Conservation (phyloP, 1,140 invertebrate genomes). For the Belonocnema kinseyi region DNA sequence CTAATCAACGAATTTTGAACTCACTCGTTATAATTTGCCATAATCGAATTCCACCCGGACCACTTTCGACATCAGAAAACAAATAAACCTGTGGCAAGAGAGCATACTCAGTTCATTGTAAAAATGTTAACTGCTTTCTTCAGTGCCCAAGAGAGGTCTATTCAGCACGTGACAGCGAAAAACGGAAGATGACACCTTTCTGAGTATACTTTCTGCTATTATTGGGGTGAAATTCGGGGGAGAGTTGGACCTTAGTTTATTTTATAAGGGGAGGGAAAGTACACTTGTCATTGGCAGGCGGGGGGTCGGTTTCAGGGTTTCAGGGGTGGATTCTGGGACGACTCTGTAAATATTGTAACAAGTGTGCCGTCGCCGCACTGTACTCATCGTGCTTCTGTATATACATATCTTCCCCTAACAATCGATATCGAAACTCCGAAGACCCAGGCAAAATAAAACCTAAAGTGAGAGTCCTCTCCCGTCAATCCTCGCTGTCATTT, state of each 20-base stretch:
- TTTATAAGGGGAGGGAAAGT: constrained; percentile 42
- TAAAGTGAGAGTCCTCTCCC: constrained; percentile 51
- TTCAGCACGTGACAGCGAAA: no score
- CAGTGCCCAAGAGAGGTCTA: no score
- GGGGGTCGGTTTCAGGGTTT: constrained; percentile 52
- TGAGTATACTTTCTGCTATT: constrained; percentile 3
- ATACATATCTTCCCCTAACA: constrained; percentile 39
- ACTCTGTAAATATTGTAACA: constrained; percentile 75
- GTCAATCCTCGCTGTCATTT: constrained; percentile 38
- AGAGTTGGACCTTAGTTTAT: constrained; percentile 35
- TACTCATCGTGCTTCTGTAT: constrained; percentile 49
- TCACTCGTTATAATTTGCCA: no score
- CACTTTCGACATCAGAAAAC: no score
- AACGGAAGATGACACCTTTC: constrained; percentile 27
- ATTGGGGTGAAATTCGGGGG: constrained; percentile 37
- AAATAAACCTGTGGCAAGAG: no score
- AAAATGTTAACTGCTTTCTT: no score
- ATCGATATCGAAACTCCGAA: constrained; percentile 55
- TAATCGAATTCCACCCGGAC: no score
- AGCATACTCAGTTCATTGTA: no score
- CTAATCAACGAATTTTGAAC: no score
- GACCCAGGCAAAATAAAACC: constrained; percentile 44
- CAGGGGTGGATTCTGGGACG: constrained; percentile 62
- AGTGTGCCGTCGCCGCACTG: constrained; percentile 64
- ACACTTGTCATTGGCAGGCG: constrained; percentile 68